A percentile compares a stretch with the other conserved stretches of the same genome.
These are phyloP conservation scores for Gymnoscopelus microlampas DNA, from an alignment of 2,797 vertebrate genomes.

Conservation along the genomic window DNA sequence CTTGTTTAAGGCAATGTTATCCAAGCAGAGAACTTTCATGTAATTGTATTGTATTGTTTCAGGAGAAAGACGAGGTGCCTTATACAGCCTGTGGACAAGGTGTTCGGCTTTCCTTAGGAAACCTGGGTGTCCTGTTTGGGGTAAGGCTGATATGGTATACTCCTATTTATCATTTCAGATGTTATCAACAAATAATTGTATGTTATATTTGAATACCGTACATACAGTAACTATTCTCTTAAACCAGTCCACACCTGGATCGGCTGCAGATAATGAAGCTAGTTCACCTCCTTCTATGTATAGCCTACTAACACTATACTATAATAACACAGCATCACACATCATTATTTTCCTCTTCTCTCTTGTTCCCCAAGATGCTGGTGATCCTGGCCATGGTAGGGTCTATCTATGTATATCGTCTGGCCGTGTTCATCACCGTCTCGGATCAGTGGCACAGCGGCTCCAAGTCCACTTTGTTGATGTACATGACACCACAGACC, in stretches of 20 bases:
- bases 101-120: constrained; percentile 85
- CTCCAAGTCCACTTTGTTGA: constrained; percentile 57
- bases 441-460: constrained; percentile 72
- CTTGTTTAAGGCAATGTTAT: not conserved
- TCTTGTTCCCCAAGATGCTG: constrained; percentile 81
- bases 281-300: too few relatives aligned
- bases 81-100: constrained; percentile 87
- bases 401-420: constrained; percentile 92
- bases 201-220: too few relatives aligned
- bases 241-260: too few relatives aligned
- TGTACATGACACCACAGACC: constrained; percentile 92
- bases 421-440: constrained; percentile 91
- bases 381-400: constrained; percentile 91
- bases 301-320: too few relatives aligned
- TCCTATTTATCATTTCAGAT: too few relatives aligned
- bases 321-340: too few relatives aligned
- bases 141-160: constrained; percentile 73
- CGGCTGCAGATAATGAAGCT: too few relatives aligned
- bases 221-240: too few relatives aligned
- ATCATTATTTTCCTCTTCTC: too few relatives aligned
- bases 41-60: constrained; percentile 33
- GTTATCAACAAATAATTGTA: too few relatives aligned
- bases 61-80: constrained; percentile 89
- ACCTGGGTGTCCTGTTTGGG: constrained; percentile 93
- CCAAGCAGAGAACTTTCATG: not conserved